Evolutionary conservation across 2,888 invertebrate genomes (phyloP), one percentile per base, ranked within the genome.

Genomic region (Acanthosepion pharaonis): DNA sequence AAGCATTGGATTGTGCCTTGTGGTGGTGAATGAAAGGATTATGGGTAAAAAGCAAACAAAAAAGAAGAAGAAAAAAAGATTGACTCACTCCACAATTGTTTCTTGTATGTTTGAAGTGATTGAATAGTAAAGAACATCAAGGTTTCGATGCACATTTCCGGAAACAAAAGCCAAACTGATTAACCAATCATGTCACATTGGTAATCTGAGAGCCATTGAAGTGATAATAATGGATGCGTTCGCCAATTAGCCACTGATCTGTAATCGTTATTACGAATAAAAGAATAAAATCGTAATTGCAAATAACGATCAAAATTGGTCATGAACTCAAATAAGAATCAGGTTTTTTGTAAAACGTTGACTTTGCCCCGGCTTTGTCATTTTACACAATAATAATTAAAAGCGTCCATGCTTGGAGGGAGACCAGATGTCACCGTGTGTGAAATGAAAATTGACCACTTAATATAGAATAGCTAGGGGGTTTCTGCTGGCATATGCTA

Each of bases 51-150:
- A 25, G 28, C 64, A 25, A 51, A 15, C 51, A 51, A 53, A 53
- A 1, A 23, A 28, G 78, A 78, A 78, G 6, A 78, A 2, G 3
- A 78, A 28, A 78, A 78, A 78, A 78, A n/a, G 78, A 28, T 28
- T n/a, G 28, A 55, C 28, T 78, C n/a, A n/a, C 8, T 28, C n/a
- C 78, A 8, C n/a, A 28, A 78, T 78, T 78, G 78, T 78, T 78
- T n/a, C n/a, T n/a, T 8, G 8, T 3, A 78, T 78, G 78, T 78
- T 78, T 78, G 78, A 78, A 78, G 78, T 78, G n/a, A 28, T 9
- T 78, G 78, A 78, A 78, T 78, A 78, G 78, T n/a, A 78, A 78
- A n/a, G 15, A n/a, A 78, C 78, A 78, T 78, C 78, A 78, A 78
- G 78, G 78, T n/a, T 78, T 78, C 78, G n/a, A n/a, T 78, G 9